phyloP scores from a whole-genome alignment of 2,888 invertebrate genomes.

The Thelaira solivaga region DNA sequence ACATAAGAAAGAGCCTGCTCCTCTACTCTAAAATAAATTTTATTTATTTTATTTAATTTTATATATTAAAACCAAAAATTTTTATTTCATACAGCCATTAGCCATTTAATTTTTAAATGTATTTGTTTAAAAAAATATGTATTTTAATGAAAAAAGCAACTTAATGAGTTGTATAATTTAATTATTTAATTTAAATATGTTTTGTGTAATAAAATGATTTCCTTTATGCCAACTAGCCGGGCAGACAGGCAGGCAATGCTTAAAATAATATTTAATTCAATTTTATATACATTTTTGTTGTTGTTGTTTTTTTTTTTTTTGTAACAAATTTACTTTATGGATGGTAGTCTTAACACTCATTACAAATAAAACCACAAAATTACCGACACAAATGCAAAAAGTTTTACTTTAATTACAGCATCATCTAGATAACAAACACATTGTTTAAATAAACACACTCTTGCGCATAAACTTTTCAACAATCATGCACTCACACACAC shows the following conservation, averaged over 20 bases:
- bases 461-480: too few species aligned
- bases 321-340: conserved; percentile 33
- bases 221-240: too few species aligned
- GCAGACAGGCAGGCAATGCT: too few species aligned
- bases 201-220: conserved; percentile 39
- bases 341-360: conserved; percentile 56
- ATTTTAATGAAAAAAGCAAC: background rate
- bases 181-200: conserved; percentile 44
- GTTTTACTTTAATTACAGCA: conserved; percentile 66
- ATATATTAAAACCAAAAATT: too few species aligned
- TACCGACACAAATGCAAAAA: conserved; percentile 65
- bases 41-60: too few species aligned
- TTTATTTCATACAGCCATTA: too few species aligned
- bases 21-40: too few species aligned
- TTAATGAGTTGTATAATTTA: conserved; percentile 39
- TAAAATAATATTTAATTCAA: conserved; percentile 36
- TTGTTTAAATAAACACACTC: background rate
- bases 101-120: too few species aligned
- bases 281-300: conserved; percentile 10
- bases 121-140: too few species aligned
- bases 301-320: too few species aligned
- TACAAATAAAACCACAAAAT: conserved; percentile 63
- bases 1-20: too few species aligned
- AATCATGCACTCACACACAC: background rate
- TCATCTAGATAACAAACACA: conserved; percentile 54